Conservation (phyloP, 2,888 invertebrate genomes). For the Pyrgus malvae region DNA sequence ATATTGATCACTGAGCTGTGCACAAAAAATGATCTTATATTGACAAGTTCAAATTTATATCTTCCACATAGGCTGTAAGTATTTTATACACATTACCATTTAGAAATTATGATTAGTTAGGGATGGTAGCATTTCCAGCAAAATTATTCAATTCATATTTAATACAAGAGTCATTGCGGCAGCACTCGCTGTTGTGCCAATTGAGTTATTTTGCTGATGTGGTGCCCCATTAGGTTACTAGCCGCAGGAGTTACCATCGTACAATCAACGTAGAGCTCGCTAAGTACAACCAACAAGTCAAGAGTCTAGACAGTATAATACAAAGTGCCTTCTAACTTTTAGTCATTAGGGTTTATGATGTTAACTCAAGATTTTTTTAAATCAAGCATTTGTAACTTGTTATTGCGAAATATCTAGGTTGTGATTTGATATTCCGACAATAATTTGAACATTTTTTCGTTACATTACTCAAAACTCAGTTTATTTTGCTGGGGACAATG, state of each 20-base stretch:
- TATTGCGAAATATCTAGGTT: constrained; percentile 62
- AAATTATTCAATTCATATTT: constrained; percentile 29
- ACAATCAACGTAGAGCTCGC: constrained; percentile 76
- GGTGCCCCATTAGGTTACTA: constrained; percentile 57
- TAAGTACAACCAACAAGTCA: constrained; percentile 76
- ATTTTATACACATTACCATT: constrained; percentile 78
- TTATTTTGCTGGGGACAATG: constrained; percentile 36
- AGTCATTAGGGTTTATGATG: constrained; percentile 78
- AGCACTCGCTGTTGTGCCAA: constrained; percentile 23
- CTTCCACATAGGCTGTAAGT: constrained; percentile 73
- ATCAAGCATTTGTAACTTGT: constrained; percentile 47
- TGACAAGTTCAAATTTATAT: constrained; percentile 56
- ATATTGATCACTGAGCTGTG: constrained; percentile 38
- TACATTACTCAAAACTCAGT: constrained; percentile 10
- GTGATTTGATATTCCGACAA: constrained; percentile 47
- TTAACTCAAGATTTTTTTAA: constrained; percentile 50
- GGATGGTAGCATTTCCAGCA: constrained; percentile 46
- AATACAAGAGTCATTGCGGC: background rate
- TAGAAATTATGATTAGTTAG: constrained; percentile 70
- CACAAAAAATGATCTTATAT: constrained; percentile 52
- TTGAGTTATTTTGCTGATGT: constrained; percentile 54
- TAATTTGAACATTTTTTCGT: background rate
- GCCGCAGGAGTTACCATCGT: constrained; percentile 78
- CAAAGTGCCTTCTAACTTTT: constrained; percentile 78
- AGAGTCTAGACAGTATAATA: constrained; percentile 72